Percentiles rank a stretch among this genome's conserved stretches.
Conservation (phyloP, 2,888 invertebrate genomes). For the Pterobdella sp. region DNA sequence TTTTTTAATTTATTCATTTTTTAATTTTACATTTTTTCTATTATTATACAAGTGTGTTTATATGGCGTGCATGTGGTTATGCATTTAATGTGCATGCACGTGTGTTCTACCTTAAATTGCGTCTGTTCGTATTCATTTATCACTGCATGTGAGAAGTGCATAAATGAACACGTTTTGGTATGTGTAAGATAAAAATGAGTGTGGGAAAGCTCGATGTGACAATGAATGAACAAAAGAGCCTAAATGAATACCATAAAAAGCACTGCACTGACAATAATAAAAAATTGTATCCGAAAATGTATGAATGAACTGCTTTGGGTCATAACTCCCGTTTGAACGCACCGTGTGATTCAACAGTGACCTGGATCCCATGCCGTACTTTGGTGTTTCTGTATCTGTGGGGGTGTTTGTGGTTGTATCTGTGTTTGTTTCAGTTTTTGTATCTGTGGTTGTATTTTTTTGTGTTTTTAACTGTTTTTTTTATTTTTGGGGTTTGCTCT, state of each 20-base stretch:
- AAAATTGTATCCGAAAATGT: too few relatives aligned
- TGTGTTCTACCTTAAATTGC: not conserved
- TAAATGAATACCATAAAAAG: too few relatives aligned
- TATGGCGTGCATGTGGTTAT: not conserved
- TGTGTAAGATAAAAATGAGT: not conserved
- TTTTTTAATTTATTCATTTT: conserved; percentile 15
- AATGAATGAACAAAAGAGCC: not conserved
- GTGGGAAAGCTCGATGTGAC: too few relatives aligned
- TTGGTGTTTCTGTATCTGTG: too few relatives aligned
- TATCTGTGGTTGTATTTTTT: too few relatives aligned
- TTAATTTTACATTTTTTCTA: not conserved
- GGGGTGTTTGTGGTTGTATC: too few relatives aligned
- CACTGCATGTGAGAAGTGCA: not conserved
- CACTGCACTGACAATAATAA: too few relatives aligned
- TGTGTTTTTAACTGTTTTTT: too few relatives aligned
- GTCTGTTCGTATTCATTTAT: not conserved
- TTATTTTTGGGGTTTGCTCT: too few relatives aligned
- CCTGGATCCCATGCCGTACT: not conserved
- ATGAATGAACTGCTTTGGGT: too few relatives aligned
- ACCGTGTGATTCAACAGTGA: not conserved
- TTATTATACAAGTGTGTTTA: not conserved
- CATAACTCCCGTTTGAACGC: too few relatives aligned
- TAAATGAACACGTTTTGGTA: not conserved
- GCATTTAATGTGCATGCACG: not conserved
- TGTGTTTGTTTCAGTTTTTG: too few relatives aligned